Conservation (phyloP, 23 tunicate species). For the Clavelina lepadiformis region DNA sequence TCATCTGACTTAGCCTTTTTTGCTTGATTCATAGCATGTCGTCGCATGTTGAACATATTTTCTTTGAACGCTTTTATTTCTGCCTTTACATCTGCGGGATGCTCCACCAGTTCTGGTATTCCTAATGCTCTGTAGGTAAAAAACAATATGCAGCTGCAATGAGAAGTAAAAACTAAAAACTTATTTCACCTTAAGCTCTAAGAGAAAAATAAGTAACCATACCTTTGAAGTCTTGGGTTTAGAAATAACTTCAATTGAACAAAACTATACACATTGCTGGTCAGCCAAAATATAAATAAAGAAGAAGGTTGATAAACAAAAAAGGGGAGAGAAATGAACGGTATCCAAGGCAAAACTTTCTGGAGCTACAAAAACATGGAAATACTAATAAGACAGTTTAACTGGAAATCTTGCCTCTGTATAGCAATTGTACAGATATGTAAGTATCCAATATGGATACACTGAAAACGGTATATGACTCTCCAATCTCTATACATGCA, state of each 20-base stretch:
- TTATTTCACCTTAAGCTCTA: too few species aligned
- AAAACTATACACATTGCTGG: constrained; percentile 55
- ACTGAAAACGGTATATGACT: too few species aligned
- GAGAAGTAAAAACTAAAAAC: too few species aligned
- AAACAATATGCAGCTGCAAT: too few species aligned
- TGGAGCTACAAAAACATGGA: background rate
- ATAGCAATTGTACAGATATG: too few species aligned
- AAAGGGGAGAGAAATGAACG: constrained; percentile 54
- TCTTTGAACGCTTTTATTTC: too few species aligned
- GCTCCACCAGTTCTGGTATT: constrained; percentile 35
- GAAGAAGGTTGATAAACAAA: constrained; percentile 62
- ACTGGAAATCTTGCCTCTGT: background rate
- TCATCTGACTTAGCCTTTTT: too few species aligned
- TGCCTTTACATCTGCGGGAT: constrained; percentile 20
- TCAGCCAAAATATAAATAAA: constrained; percentile 77
- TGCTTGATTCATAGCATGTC: too few species aligned
- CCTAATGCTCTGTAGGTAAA: constrained; percentile 26
- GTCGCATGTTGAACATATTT: too few species aligned
- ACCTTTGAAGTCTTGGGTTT: constrained; percentile 17
- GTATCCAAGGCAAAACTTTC: constrained; percentile 47
- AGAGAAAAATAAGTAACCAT: too few species aligned
- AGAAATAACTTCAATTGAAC: constrained; percentile 30
- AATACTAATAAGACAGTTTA: background rate
- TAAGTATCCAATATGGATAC: too few species aligned
- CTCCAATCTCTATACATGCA: too few species aligned